Percentiles rank a stretch among this genome's conserved stretches.
phyloP scores from a whole-genome alignment of 2,888 invertebrate species.

The Yponomeuta cagnagella region DNA sequence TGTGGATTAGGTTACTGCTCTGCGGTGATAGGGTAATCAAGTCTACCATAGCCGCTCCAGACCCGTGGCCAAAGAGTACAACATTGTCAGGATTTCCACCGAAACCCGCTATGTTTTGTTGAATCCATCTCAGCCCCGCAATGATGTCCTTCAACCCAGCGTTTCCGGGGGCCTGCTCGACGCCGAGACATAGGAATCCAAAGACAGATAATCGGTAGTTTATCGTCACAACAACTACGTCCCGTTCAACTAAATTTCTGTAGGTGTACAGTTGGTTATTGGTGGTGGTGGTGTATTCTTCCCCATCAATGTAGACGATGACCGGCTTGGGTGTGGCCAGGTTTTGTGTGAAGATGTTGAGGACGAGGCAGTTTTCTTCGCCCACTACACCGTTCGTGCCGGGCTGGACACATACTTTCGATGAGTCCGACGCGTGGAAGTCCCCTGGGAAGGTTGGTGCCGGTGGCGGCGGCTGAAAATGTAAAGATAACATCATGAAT shows the following conservation, averaged over 20 bases:
- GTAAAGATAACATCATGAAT: neutral
- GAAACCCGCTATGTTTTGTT: slow-evolving; percentile 82
- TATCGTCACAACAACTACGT: slow-evolving; percentile 79
- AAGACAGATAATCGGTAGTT: slow-evolving; percentile 85
- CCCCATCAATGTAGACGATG: slow-evolving; percentile 55
- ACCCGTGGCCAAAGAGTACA: slow-evolving; percentile 87
- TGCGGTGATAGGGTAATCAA: slow-evolving; percentile 50
- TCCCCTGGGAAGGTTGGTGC: slow-evolving; percentile 13
- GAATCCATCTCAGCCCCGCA: slow-evolving; percentile 84
- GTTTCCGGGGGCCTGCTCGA: slow-evolving; percentile 83
- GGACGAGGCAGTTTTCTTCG: slow-evolving; percentile 54
- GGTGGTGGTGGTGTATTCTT: slow-evolving; percentile 41
- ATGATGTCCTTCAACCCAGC: slow-evolving; percentile 90
- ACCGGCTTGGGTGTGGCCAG: slow-evolving; percentile 47
- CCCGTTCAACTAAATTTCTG: slow-evolving; percentile 77
- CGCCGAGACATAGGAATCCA: slow-evolving; percentile 80
- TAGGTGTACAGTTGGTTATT: slow-evolving; percentile 43
- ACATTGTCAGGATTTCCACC: slow-evolving; percentile 86
- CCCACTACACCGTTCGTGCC: slow-evolving; percentile 47
- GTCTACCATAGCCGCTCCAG: slow-evolving; percentile 79
- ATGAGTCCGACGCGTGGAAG: slow-evolving; percentile 15
- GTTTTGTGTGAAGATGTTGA: slow-evolving; percentile 50
- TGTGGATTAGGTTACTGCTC: slow-evolving; percentile 44
- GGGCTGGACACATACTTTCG: slow-evolving; percentile 38
- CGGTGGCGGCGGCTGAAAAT: slow-evolving; percentile 18